These are phyloP conservation scores for Rhadinocentrus ornatus DNA, from an alignment of 2,797 vertebrate species.

Conservation along the genomic window DNA sequence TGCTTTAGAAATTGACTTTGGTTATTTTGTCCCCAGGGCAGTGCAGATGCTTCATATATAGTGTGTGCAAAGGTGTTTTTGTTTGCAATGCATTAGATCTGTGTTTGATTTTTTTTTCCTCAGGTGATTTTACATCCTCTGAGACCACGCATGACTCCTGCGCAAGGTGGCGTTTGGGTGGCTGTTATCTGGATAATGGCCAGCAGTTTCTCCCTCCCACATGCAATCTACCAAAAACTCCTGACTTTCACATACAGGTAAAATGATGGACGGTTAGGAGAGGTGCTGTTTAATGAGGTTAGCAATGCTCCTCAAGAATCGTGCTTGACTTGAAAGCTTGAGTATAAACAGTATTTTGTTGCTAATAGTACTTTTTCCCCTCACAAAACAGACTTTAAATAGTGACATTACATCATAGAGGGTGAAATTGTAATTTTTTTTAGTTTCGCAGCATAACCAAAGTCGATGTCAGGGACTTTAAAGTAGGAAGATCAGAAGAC, in stretches of 20 bases:
- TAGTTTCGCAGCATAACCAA: too few species aligned
- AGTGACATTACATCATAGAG: too few species aligned
- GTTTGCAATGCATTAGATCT: constrained; percentile 23
- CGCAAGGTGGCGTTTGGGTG: constrained; percentile 85
- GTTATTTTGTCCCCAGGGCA: neutral
- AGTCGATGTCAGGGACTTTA: too few species aligned
- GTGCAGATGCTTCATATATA: neutral
- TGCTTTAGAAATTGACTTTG: neutral
- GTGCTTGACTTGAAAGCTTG: neutral
- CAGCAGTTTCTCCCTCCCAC: constrained; percentile 93
- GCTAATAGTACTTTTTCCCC: too few species aligned
- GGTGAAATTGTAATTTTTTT: too few species aligned
- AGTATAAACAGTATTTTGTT: neutral
- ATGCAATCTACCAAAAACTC: constrained; percentile 94
- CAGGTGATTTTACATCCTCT: constrained; percentile 93
- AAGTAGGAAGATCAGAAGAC: too few species aligned
- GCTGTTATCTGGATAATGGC: constrained; percentile 92
- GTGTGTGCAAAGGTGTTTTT: constrained; percentile 16
- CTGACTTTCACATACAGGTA: constrained; percentile 94
- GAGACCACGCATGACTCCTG: constrained; percentile 88
- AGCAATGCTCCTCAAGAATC: neutral
- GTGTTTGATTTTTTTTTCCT: neutral
- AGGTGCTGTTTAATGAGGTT: neutral
- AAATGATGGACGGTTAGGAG: constrained; percentile 21
- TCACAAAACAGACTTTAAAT: too few species aligned